A percentile compares a stretch with the other conserved stretches of the same genome.
Evolutionary conservation across 2,113 vertebrate genomes (phyloP).

Genomic region (Ceyx melanurus): DNA sequence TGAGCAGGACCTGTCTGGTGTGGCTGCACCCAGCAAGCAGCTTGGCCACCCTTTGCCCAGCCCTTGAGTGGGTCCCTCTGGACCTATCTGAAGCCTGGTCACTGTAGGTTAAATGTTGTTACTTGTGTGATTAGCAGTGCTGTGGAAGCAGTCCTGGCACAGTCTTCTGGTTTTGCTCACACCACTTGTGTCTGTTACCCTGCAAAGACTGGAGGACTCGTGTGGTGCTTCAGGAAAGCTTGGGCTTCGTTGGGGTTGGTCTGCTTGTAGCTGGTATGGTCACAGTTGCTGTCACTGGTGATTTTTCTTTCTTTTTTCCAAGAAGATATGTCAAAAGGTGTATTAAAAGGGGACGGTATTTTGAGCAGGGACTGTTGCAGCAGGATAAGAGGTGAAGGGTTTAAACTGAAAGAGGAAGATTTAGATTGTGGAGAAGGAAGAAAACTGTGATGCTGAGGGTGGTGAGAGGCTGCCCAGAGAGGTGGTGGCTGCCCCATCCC

Average conservation of each 20-base stretch:
- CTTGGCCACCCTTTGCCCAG: not conserved
- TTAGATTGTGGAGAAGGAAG: no score
- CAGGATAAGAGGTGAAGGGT: no score
- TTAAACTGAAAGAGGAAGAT: no score
- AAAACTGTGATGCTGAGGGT: no score
- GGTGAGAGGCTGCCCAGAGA: no score
- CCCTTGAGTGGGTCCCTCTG: accelerated
- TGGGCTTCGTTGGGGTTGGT: accelerated
- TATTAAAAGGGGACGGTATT: no score
- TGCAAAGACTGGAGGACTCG: not conserved
- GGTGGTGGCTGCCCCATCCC: no score
- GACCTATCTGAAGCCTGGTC: not conserved
- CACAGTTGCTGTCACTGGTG: not conserved
- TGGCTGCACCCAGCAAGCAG: not conserved
- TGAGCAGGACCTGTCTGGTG: not conserved
- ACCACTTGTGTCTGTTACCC: accelerated
- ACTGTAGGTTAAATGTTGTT: accelerated
- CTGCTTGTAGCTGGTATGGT: not conserved
- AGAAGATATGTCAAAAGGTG: not conserved
- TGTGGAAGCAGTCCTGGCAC: accelerated
- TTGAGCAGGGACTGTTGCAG: no score
- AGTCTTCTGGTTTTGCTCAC: not conserved
- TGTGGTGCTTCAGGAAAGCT: not conserved
- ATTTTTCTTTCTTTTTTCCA: not conserved
- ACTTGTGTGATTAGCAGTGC: not conserved